These are phyloP conservation scores for Calliscelio sp. DNA, from an alignment of 2,888 invertebrate genomes.

Conservation along the genomic window DNA sequence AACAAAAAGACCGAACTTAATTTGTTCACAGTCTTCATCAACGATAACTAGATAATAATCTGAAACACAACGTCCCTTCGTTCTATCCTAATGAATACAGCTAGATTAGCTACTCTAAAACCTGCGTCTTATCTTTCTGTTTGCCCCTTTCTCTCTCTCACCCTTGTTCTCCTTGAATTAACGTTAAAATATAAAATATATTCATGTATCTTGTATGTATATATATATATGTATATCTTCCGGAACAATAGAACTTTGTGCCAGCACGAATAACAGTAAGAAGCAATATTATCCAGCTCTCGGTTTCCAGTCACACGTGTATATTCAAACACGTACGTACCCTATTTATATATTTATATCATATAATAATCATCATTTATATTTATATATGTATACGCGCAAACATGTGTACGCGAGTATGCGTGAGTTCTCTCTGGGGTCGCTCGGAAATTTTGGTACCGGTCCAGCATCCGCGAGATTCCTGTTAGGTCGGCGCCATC, in stretches of 20 bases:
- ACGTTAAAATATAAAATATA: conserved; percentile 71
- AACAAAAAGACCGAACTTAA: conserved; percentile 61
- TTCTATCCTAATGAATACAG: conserved; percentile 58
- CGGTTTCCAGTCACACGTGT: conserved; percentile 65
- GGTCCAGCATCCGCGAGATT: no score
- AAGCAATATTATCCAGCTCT: conserved; percentile 72
- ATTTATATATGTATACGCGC: conserved; percentile 67
- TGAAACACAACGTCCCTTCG: conserved; percentile 58
- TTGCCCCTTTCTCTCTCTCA: background rate
- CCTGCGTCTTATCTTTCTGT: no score
- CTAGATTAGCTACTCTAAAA: conserved; percentile 59
- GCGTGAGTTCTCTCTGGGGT: conserved; percentile 59
- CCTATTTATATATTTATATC: conserved; percentile 50
- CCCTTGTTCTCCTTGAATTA: conserved; percentile 24
- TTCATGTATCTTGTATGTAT: conserved; percentile 45
- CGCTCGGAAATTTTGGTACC: no score
- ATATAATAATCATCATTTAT: conserved; percentile 51
- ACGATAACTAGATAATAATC: conserved; percentile 57
- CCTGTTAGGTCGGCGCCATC: conserved; percentile 34
- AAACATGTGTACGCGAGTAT: conserved; percentile 65
- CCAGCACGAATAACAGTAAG: conserved; percentile 74
- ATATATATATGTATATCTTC: conserved; percentile 67
- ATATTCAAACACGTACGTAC: conserved; percentile 61
- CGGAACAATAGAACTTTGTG: conserved; percentile 75
- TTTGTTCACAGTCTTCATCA: conserved; percentile 62